These are phyloP conservation scores for Cetonia aurata DNA, from an alignment of 2,888 invertebrate genomes.

Conservation along the genomic window DNA sequence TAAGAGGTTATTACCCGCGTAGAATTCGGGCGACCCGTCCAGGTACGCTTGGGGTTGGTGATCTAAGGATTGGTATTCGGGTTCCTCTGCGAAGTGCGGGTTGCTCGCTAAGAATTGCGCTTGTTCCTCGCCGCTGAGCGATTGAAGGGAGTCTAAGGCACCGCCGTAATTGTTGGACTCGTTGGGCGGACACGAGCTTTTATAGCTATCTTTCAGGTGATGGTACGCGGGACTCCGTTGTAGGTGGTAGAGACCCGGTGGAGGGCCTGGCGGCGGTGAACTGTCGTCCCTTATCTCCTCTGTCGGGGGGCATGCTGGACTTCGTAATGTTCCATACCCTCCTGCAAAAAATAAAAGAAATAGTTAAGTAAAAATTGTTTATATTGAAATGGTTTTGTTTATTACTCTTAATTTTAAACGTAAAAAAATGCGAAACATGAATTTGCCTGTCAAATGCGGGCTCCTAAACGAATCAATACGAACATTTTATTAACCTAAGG, in stretches of 20 bases:
- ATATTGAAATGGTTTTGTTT: not conserved
- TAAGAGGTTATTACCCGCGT: slow-evolving; percentile 71
- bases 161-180: slow-evolving; percentile 71
- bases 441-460: no score
- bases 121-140: slow-evolving; percentile 66
- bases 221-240: slow-evolving; percentile 63
- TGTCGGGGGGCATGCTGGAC: slow-evolving; percentile 67
- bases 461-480: no score
- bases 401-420: no score
- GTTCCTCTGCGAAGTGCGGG: slow-evolving; percentile 71
- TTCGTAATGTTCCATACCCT: slow-evolving; percentile 70
- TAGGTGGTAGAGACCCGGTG: slow-evolving; percentile 60
- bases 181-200: slow-evolving; percentile 68
- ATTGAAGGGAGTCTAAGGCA: slow-evolving; percentile 65
- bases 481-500: no score
- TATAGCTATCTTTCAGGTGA: slow-evolving; percentile 63
- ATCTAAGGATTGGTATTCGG: slow-evolving; percentile 71
- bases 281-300: slow-evolving; percentile 70
- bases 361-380: not conserved
- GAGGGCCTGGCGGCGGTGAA: slow-evolving; percentile 63
- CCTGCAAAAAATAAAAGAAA: slow-evolving; percentile 62
- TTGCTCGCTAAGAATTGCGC: slow-evolving; percentile 55
- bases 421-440: no score
- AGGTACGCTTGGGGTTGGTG: slow-evolving; percentile 72
- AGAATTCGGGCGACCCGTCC: slow-evolving; percentile 80